These are phyloP conservation scores for Chauna torquata DNA, from an alignment of 2,113 vertebrate genomes.

Conservation along the genomic window DNA sequence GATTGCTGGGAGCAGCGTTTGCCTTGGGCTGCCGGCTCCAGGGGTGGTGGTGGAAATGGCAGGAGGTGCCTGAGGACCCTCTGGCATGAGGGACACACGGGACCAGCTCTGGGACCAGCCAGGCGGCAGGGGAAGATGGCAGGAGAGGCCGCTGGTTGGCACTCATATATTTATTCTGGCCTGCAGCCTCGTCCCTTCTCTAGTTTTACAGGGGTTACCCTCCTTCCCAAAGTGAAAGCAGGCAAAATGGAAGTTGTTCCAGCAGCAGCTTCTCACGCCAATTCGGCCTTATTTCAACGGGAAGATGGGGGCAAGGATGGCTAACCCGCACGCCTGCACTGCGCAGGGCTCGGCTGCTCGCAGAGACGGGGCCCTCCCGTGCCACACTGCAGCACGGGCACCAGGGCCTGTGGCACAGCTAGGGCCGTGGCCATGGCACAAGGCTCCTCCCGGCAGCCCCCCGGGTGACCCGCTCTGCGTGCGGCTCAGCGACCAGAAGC, in stretches of 20 bases:
- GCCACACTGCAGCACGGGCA: too few species aligned
- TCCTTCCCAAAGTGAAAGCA: background rate
- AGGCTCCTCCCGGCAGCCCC: too few species aligned
- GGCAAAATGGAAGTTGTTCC: too few species aligned
- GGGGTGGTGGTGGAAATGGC: background rate
- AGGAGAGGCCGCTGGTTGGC: background rate
- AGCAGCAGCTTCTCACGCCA: too few species aligned
- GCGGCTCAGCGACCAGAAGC: background rate
- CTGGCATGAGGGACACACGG: background rate
- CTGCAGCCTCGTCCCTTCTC: background rate
- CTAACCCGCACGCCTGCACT: too few species aligned
- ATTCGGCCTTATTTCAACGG: too few species aligned
- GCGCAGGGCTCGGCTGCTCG: too few species aligned
- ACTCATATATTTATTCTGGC: background rate
- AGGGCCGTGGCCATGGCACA: too few species aligned
- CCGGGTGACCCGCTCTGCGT: fast-evolving
- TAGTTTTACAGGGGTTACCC: background rate
- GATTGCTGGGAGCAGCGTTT: background rate
- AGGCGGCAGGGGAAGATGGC: background rate
- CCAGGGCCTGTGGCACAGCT: too few species aligned
- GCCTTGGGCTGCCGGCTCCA: background rate
- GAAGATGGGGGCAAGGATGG: too few species aligned
- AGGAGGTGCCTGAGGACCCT: background rate
- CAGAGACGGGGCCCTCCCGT: too few species aligned
- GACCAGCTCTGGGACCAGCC: background rate